Percentiles rank a stretch among this genome's conserved stretches.
phyloP scores from a whole-genome alignment of 2,888 invertebrate species.

The Ernsta delagoae region DNA sequence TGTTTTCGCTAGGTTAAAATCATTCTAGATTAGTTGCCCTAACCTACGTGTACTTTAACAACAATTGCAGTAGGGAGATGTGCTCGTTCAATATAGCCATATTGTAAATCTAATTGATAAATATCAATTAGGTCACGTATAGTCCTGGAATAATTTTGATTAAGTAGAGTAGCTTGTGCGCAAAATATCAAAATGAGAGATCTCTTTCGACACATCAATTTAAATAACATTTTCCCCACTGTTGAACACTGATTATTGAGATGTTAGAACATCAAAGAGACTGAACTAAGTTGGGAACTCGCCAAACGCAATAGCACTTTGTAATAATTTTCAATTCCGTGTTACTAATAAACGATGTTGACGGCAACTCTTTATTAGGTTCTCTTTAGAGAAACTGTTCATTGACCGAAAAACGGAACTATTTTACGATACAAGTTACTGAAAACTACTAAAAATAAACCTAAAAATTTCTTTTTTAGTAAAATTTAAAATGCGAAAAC shows the following conservation, averaged over 20 bases:
- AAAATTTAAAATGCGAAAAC: no score
- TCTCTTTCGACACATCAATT: conserved; percentile 7
- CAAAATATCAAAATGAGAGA: neutral
- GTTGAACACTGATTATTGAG: conserved; percentile 24
- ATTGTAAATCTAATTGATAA: no score
- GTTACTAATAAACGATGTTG: conserved; percentile 11
- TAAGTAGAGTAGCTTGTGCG: no score
- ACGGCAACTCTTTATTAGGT: conserved; percentile 5
- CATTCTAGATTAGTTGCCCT: no score
- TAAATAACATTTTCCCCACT: conserved; percentile 11
- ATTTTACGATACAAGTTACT: neutral
- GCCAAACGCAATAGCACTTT: conserved; percentile 20
- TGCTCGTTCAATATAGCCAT: no score
- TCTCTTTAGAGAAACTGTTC: neutral
- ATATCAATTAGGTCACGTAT: no score
- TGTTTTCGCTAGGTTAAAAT: no score
- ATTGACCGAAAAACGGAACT: neutral
- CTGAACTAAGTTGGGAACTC: conserved; percentile 13
- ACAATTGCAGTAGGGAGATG: no score
- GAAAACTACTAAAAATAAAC: no score
- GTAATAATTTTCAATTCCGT: conserved; percentile 17
- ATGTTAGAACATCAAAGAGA: conserved; percentile 20
- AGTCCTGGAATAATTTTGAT: no score
- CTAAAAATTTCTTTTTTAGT: no score
- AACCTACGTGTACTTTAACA: no score